Conservation (phyloP, 2,113 vertebrate genomes). For the Parus major region DNA sequence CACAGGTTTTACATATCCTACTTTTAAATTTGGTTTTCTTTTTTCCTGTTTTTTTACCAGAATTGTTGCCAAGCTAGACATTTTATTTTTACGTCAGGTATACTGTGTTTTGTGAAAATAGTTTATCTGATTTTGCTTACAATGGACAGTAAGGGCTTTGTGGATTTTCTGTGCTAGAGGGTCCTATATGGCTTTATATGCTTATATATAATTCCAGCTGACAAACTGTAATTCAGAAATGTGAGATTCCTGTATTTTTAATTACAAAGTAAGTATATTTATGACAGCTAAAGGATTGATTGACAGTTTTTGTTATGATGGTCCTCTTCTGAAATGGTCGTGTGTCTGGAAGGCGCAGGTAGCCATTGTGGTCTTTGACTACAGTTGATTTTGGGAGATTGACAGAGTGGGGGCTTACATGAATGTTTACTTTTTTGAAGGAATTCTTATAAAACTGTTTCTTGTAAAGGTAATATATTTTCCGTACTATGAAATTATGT, state of each 20-base stretch:
- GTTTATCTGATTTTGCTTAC: constrained; percentile 38
- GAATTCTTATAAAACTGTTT: constrained; percentile 74
- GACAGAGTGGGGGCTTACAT: neutral
- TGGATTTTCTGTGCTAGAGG: constrained; percentile 46
- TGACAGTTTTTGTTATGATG: neutral
- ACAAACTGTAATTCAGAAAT: constrained; percentile 7
- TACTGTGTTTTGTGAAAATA: neutral
- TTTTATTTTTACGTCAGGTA: neutral
- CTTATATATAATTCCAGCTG: constrained; percentile 14
- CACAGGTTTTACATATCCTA: neutral
- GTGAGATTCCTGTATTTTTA: constrained; percentile 47
- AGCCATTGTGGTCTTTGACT: constrained; percentile 36
- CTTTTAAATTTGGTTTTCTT: neutral
- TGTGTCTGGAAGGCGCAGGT: constrained; percentile 44
- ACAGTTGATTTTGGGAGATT: neutral
- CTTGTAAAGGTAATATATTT: constrained; percentile 77
- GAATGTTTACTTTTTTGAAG: constrained; percentile 69
- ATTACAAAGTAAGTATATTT: constrained; percentile 40
- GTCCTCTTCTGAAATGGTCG: constrained; percentile 27
- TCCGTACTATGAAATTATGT: constrained; percentile 64
- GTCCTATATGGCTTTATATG: constrained; percentile 48
- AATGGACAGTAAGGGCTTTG: constrained; percentile 43
- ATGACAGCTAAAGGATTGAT: constrained; percentile 14
- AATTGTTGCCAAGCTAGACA: neutral
- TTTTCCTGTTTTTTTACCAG: neutral